Evolutionary conservation across 2,113 vertebrate genomes (phyloP).

Genomic region (Callospermophilus lateralis): DNA sequence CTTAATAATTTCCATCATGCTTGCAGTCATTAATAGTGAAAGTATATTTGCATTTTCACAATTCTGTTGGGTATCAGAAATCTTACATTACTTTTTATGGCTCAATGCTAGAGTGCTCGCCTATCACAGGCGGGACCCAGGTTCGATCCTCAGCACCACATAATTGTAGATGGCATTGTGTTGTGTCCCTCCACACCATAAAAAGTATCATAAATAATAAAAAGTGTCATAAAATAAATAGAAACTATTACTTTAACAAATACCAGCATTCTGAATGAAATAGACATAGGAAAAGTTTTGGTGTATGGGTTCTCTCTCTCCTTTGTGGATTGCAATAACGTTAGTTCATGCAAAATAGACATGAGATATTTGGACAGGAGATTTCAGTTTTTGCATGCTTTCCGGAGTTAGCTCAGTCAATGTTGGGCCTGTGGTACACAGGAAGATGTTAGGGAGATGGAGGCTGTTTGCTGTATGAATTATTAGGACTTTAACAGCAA

Average conservation of each 20-base stretch:
- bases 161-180: no score
- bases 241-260: background rate
- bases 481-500: background rate
- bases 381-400: background rate
- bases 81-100: background rate
- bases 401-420: background rate
- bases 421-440: background rate
- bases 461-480: background rate
- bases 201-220: no score
- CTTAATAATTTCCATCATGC: background rate
- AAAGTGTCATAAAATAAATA: background rate
- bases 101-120: no score
- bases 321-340: background rate
- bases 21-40: background rate
- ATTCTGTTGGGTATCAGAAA: background rate
- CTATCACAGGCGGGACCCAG: no score
- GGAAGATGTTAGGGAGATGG: background rate
- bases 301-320: background rate
- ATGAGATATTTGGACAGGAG: background rate
- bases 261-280: background rate
- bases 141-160: no score
- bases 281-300: background rate
- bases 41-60: constrained; percentile 15
- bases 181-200: no score
- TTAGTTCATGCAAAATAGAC: background rate